These are phyloP conservation scores for Neodiprion pinetum DNA, from an alignment of 1,140 invertebrate species.

Conservation along the genomic window DNA sequence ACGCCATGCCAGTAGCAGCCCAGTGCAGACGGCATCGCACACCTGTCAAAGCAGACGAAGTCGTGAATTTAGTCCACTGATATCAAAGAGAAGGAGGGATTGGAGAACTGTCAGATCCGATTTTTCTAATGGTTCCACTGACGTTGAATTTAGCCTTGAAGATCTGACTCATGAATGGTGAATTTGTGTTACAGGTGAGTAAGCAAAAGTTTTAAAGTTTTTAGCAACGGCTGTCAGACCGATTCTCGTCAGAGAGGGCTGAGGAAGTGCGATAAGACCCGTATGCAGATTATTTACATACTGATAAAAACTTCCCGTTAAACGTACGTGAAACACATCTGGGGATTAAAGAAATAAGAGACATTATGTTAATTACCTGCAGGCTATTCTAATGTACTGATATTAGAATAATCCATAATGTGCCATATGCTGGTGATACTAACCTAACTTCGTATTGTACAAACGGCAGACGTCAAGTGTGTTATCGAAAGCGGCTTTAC, in stretches of 20 bases:
- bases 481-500: background rate
- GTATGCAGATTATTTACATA: conserved; percentile 39
- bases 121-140: too few species aligned
- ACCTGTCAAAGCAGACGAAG: too few species aligned
- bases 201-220: too few species aligned
- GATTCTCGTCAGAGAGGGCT: background rate
- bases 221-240: background rate
- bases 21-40: too few species aligned
- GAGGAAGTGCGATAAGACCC: conserved; percentile 54
- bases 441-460: conserved; percentile 24
- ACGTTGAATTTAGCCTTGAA: too few species aligned
- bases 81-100: too few species aligned
- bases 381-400: conserved; percentile 18
- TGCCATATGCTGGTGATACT: conserved; percentile 33
- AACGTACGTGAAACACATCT: conserved; percentile 33
- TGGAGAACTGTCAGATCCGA: too few species aligned
- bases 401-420: conserved; percentile 7
- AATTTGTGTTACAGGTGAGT: too few species aligned
- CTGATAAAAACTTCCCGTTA: conserved; percentile 47
- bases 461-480: background rate
- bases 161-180: too few species aligned
- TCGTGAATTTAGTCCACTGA: too few species aligned
- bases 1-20: too few species aligned
- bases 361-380: conserved; percentile 26
- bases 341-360: conserved; percentile 26